A percentile compares a stretch with the other conserved stretches of the same genome.
Evolutionary conservation across 2,113 vertebrate genomes (phyloP).

Genomic region (Prinia subflava): DNA sequence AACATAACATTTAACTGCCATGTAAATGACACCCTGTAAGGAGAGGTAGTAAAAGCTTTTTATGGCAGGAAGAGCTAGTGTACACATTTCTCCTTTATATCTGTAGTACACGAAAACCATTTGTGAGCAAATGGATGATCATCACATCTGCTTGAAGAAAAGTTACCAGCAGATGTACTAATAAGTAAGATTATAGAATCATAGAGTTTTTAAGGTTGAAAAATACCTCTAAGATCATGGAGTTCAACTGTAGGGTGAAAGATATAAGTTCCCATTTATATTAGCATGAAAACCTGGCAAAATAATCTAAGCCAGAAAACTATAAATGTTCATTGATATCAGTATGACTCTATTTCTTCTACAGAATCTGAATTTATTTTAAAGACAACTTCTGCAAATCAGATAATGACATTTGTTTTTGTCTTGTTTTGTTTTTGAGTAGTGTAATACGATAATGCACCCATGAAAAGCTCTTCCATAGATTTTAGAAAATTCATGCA

Average conservation of each 20-base stretch:
- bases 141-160: background rate
- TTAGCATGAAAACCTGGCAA: background rate
- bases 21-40: background rate
- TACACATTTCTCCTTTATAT: background rate
- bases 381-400: background rate
- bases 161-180: background rate
- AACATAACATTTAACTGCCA: background rate
- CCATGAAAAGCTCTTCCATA: background rate
- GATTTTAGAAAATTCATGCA: background rate
- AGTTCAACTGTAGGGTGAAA: background rate
- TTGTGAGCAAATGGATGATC: background rate
- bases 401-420: background rate
- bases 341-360: background rate
- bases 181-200: background rate
- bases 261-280: background rate
- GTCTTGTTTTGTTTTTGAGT: background rate
- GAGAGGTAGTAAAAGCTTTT: background rate
- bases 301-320: background rate
- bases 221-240: background rate
- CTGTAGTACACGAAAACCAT: background rate
- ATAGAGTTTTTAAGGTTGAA: background rate
- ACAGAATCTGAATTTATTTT: background rate
- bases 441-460: background rate
- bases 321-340: background rate
- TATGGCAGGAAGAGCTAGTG: background rate